phyloP scores from a whole-genome alignment of 1,140 invertebrate genomes.

The Hylyphantes graminicola region DNA sequence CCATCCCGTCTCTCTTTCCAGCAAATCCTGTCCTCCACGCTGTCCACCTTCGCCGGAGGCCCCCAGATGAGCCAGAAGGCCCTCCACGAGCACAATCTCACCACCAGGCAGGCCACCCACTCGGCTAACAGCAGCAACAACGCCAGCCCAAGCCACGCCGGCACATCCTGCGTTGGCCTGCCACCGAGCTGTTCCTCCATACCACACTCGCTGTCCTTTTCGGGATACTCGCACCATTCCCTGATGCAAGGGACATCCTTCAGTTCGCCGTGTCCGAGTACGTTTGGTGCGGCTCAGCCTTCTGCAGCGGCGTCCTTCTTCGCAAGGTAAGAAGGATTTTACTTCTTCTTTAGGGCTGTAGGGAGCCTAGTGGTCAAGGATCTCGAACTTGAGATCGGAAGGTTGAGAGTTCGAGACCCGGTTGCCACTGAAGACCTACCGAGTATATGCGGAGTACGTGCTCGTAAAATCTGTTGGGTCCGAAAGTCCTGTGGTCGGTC shows the following conservation, averaged over 20 bases:
- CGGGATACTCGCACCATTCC: slow-evolving; percentile 60
- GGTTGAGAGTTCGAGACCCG: no score
- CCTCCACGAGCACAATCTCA: slow-evolving; percentile 51
- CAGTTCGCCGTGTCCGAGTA: slow-evolving; percentile 58
- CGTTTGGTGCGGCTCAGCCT: slow-evolving; percentile 46
- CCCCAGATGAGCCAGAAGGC: slow-evolving; percentile 57
- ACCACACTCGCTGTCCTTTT: slow-evolving; percentile 59
- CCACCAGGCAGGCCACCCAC: slow-evolving; percentile 34
- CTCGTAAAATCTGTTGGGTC: no score
- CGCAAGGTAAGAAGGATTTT: slow-evolving; percentile 60
- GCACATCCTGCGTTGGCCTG: slow-evolving; percentile 52
- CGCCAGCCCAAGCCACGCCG: slow-evolving; percentile 32
- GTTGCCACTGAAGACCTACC: no score
- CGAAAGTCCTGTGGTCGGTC: no score
- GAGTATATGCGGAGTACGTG: no score
- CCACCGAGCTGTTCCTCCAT: slow-evolving; percentile 52
- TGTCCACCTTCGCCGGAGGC: slow-evolving; percentile 39
- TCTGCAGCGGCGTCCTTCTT: slow-evolving; percentile 63
- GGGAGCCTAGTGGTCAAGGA: no score
- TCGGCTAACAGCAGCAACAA: slow-evolving; percentile 32
- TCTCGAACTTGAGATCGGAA: no score
- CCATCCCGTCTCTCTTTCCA: neutral
- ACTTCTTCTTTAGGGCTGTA: no score
- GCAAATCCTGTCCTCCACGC: slow-evolving; percentile 52
- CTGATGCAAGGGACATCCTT: slow-evolving; percentile 60